Percentiles rank a stretch among this genome's conserved stretches.
Conservation (phyloP, 1,140 invertebrate genomes). For the Cydia splendana region DNA sequence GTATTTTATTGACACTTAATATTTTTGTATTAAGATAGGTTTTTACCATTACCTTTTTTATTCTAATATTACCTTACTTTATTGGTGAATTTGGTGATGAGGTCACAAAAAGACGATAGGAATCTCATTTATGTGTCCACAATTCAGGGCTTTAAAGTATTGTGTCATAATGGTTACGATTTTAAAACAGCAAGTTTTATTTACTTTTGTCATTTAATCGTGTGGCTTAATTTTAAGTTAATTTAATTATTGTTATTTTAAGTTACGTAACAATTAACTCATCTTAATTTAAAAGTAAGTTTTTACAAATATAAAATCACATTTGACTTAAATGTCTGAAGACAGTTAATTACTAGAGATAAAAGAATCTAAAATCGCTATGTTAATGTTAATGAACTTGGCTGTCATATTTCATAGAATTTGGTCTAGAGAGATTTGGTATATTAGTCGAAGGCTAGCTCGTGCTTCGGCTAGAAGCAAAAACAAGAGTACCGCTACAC, state of each 20-base stretch:
- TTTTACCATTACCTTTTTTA: background rate
- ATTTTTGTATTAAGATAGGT: background rate
- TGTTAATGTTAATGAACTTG: background rate
- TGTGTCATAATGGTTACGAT: conserved; percentile 18
- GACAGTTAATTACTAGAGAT: background rate
- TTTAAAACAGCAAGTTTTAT: background rate
- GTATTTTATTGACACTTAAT: conserved; percentile 15
- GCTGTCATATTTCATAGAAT: background rate
- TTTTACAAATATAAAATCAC: background rate
- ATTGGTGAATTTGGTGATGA: background rate
- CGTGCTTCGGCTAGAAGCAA: background rate
- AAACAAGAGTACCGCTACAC: background rate
- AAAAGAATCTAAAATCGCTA: background rate
- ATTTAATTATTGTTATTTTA: background rate
- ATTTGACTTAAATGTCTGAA: background rate
- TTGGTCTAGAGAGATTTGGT: background rate
- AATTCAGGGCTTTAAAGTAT: conserved; percentile 13
- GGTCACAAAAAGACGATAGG: background rate
- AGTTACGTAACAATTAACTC: background rate
- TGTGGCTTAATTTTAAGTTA: conserved; percentile 7
- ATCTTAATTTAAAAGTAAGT: background rate
- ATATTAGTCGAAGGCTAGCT: background rate
- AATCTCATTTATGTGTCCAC: conserved; percentile 19
- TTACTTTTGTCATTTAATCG: background rate
- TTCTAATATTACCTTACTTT: background rate